Percentiles rank a stretch among this genome's conserved stretches.
Conservation (phyloP, 2,113 vertebrate species). For the Pomatorhinus ruficollis region DNA sequence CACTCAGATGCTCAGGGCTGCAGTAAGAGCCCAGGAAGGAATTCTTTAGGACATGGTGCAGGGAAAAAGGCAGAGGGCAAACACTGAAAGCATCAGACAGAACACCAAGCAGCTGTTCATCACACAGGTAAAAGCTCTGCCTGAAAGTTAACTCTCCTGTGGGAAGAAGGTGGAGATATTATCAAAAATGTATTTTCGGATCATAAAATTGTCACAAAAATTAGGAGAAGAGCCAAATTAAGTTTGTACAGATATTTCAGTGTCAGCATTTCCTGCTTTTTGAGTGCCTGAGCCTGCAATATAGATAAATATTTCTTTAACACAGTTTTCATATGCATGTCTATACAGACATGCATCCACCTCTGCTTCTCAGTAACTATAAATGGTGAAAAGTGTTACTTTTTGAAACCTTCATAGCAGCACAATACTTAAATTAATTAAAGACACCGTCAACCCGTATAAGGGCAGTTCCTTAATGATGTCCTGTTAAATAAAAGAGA, state of each 20-base stretch:
- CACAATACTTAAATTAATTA: constrained; percentile 32
- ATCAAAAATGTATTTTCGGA: neutral
- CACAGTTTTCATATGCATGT: neutral
- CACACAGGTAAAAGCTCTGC: neutral
- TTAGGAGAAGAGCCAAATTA: neutral
- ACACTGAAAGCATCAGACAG: neutral
- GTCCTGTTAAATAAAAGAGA: constrained; percentile 68
- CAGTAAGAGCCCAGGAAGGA: neutral
- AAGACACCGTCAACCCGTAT: neutral
- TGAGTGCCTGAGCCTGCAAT: neutral
- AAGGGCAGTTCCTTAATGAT: constrained; percentile 64
- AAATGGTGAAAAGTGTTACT: neutral
- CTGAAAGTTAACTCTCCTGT: neutral
- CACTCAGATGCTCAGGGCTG: neutral
- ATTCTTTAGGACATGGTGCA: neutral
- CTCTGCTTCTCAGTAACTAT: neutral
- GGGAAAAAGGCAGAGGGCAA: neutral
- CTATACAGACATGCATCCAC: neutral
- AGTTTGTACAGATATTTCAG: neutral
- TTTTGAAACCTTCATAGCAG: neutral
- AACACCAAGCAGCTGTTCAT: neutral
- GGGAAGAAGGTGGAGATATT: neutral
- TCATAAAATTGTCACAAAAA: neutral
- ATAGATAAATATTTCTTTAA: neutral
- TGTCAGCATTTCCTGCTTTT: neutral